A percentile compares a stretch with the other conserved stretches of the same genome.
These are phyloP conservation scores for Sinosuthora webbiana DNA, from an alignment of 2,113 vertebrate species.

Conservation along the genomic window DNA sequence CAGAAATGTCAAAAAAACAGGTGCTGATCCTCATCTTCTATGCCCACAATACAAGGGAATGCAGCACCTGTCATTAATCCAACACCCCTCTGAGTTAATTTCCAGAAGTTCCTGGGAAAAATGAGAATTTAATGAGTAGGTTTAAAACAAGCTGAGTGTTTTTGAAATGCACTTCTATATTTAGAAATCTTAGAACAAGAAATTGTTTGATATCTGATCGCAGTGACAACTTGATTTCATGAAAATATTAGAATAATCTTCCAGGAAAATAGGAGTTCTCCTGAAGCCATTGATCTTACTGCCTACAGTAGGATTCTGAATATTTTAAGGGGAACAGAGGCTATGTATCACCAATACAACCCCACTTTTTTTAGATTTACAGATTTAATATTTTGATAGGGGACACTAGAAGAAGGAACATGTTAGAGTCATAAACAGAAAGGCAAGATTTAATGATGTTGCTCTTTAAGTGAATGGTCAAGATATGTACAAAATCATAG, in stretches of 20 bases:
- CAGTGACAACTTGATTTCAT: not conserved
- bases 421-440: not conserved
- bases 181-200: not conserved
- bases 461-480: not conserved
- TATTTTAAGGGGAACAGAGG: not conserved
- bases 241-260: not conserved
- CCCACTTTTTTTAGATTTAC: not conserved
- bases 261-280: not conserved
- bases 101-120: not conserved
- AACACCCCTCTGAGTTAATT: not conserved
- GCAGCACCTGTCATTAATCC: not conserved
- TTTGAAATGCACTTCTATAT: not conserved
- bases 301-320: not conserved
- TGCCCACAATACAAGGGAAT: not conserved
- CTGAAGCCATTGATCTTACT: not conserved
- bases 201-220: not conserved
- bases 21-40: not conserved
- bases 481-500: not conserved
- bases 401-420: not conserved
- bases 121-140: not conserved
- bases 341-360: not conserved
- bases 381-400: not conserved
- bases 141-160: not conserved
- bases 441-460: not conserved
- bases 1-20: slow-evolving; percentile 40